Evolutionary conservation across 2,797 vertebrate genomes (phyloP).

Genomic region (Rhodeus uyekii): DNA sequence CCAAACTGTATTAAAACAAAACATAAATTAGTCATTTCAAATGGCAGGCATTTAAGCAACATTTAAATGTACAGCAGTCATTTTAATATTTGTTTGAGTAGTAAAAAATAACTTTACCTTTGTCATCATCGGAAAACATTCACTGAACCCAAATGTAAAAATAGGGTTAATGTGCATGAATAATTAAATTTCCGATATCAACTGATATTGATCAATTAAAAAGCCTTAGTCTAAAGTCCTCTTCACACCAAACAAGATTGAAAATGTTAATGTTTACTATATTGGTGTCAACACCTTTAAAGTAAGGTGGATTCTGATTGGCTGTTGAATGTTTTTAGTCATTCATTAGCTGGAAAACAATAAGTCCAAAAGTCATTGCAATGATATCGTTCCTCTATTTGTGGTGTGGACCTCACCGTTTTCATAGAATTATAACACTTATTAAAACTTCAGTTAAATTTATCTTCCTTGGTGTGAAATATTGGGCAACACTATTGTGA

Average conservation of each 20-base stretch:
- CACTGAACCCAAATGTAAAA: neutral
- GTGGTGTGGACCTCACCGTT: neutral
- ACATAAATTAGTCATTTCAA: neutral
- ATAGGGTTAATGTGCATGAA: neutral
- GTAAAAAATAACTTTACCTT: neutral
- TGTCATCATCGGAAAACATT: neutral
- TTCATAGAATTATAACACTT: neutral
- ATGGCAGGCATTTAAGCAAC: neutral
- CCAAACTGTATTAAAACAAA: neutral
- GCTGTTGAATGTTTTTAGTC: neutral
- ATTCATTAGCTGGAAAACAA: neutral
- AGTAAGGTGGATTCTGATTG: neutral
- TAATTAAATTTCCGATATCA: neutral
- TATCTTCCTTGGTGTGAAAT: neutral
- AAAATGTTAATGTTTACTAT: neutral
- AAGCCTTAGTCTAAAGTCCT: neutral
- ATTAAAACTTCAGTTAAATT: neutral
- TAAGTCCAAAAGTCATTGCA: neutral
- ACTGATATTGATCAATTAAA: neutral
- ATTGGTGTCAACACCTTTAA: neutral
- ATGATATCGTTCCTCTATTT: neutral
- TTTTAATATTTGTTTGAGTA: neutral
- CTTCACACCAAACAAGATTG: neutral
- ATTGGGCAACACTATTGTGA: neutral
- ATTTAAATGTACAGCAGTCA: neutral